These are phyloP conservation scores for Ecdyonurus torrentis DNA, from an alignment of 2,888 invertebrate species.

Conservation along the genomic window DNA sequence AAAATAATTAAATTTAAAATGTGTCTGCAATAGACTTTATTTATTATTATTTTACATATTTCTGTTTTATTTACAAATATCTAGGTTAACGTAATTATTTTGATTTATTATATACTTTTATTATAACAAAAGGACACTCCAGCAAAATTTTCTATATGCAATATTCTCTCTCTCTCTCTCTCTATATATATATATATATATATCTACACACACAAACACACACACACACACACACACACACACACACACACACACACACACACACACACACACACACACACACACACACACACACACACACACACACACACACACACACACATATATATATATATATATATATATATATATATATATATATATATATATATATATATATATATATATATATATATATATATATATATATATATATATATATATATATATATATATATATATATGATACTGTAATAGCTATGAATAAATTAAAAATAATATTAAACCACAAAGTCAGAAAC, in stretches of 20 bases:
- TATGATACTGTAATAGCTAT: too few species aligned
- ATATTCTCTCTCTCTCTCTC: too few species aligned
- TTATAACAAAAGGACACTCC: too few species aligned
- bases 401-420: too few species aligned
- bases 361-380: neutral
- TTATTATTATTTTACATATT: too few species aligned
- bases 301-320: neutral
- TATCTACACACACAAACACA: neutral
- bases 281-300: neutral
- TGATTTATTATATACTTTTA: too few species aligned
- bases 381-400: too few species aligned
- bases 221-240: neutral
- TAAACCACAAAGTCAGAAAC: too few species aligned
- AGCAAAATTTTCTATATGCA: neutral
- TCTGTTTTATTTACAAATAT: too few species aligned
- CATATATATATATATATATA: neutral
- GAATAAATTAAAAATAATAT: too few species aligned
- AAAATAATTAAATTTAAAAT: neutral
- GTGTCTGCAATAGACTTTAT: neutral
- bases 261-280: neutral
- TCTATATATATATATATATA: neutral
- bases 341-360: neutral
- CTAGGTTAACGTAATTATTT: too few species aligned
- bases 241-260: neutral
- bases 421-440: too few species aligned